A percentile compares a stretch with the other conserved stretches of the same genome.
phyloP scores from a whole-genome alignment of 2,113 vertebrate species.

The Hylia prasina region DNA sequence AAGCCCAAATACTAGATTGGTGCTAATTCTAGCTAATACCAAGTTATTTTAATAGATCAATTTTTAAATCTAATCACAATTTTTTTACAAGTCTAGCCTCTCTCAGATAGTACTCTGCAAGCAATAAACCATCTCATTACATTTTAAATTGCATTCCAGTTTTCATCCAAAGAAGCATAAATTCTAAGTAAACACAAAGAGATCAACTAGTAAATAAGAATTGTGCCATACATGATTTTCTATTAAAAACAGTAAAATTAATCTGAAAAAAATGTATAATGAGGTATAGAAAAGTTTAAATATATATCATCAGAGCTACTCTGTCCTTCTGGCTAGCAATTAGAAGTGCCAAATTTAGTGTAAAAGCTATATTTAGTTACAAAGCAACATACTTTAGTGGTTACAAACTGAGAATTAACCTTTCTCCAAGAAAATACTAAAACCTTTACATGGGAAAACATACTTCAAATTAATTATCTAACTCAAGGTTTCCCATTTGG shows the following conservation, averaged over 20 bases:
- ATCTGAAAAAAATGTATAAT: slow-evolving; percentile 21
- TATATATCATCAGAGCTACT: slow-evolving; percentile 17
- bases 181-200: slow-evolving; percentile 20
- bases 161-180: background rate
- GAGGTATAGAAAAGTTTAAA: slow-evolving; percentile 51
- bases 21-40: slow-evolving; percentile 1
- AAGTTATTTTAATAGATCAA: background rate
- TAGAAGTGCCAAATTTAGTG: slow-evolving; percentile 59
- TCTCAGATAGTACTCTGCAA: background rate
- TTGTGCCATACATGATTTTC: slow-evolving; percentile 1
- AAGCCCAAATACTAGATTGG: background rate
- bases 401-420: slow-evolving; percentile 62
- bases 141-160: background rate
- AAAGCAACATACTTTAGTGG: slow-evolving; percentile 55
- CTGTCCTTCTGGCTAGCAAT: slow-evolving; percentile 56
- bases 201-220: slow-evolving; percentile 29
- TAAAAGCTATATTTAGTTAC: slow-evolving; percentile 61
- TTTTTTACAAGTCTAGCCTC: background rate
- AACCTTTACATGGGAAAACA: slow-evolving; percentile 15
- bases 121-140: background rate
- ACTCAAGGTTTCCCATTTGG: background rate
- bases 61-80: background rate
- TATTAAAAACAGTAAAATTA: slow-evolving; percentile 10
- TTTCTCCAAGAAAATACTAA: slow-evolving; percentile 41
- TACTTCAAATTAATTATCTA: slow-evolving; percentile 17